Percentiles rank a stretch among this genome's conserved stretches.
These are phyloP conservation scores for Lacerta bilineata DNA, from an alignment of 2,797 vertebrate genomes.

Conservation along the genomic window DNA sequence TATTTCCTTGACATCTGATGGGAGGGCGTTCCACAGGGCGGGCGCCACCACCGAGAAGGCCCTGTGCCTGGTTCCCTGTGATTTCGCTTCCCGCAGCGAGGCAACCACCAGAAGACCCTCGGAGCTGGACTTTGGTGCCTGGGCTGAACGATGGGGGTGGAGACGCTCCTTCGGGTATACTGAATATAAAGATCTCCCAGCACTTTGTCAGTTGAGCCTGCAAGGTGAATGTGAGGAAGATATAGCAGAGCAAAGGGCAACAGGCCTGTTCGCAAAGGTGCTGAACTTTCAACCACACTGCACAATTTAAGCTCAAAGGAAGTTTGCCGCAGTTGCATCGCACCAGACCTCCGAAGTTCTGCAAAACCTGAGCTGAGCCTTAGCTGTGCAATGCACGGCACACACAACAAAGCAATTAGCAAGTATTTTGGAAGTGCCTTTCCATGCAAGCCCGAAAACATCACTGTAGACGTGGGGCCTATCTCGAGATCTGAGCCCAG, in stretches of 20 bases:
- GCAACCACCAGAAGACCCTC: too few relatives aligned
- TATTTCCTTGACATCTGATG: too few relatives aligned
- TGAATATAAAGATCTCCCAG: background rate
- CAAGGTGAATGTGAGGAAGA: background rate
- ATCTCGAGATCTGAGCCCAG: constrained; percentile 30
- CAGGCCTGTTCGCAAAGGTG: background rate
- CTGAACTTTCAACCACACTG: background rate
- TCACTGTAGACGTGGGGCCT: constrained; percentile 3
- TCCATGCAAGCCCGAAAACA: background rate
- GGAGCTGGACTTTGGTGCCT: accelerated
- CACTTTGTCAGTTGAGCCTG: background rate
- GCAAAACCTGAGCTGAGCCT: background rate
- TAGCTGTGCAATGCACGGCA: background rate
- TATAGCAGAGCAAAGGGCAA: too few relatives aligned
- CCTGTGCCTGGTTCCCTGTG: too few relatives aligned
- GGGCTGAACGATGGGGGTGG: too few relatives aligned
- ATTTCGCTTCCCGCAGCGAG: too few relatives aligned
- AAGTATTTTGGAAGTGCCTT: background rate
- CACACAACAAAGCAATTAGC: background rate
- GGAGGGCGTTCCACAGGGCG: too few relatives aligned
- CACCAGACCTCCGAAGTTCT: too few relatives aligned
- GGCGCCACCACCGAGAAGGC: too few relatives aligned
- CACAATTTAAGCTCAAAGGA: background rate
- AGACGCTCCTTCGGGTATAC: too few relatives aligned
- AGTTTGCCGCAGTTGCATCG: too few relatives aligned